Percentiles rank a stretch among this genome's conserved stretches.
Evolutionary conservation across 1,140 invertebrate species (phyloP).

Genomic region (Colletes gigas): DNA sequence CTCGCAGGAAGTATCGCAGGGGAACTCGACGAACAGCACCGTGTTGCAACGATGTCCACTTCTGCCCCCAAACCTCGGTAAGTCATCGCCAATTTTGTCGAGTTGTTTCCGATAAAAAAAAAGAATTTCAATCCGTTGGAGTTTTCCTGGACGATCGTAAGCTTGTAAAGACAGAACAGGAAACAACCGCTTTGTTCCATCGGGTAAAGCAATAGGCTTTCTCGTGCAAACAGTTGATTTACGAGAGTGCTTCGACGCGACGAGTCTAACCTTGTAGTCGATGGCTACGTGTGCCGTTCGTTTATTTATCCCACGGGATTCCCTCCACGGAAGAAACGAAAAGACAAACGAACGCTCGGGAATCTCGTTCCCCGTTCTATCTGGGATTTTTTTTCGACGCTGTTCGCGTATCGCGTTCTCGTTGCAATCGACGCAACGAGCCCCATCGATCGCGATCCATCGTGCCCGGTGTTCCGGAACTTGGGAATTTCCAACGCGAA

Average conservation of each 20-base stretch:
- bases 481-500: no score
- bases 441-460: no score
- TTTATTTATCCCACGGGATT: no score
- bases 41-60: conserved; percentile 72
- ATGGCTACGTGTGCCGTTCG: background rate
- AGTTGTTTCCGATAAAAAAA: no score
- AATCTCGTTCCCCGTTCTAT: no score
- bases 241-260: background rate
- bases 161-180: background rate
- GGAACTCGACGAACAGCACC: conserved; percentile 52
- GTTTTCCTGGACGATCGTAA: background rate
- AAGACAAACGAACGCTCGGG: no score
- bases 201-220: background rate
- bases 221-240: background rate
- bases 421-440: no score
- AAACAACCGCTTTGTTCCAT: background rate
- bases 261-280: background rate
- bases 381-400: no score
- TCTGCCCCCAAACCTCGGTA: conserved; percentile 80
- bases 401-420: no score
- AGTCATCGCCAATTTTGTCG: conserved; percentile 11
- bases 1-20: conserved; percentile 45
- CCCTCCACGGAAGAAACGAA: no score
- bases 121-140: no score
- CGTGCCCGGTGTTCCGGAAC: no score